Conservation (phyloP, 1,140 invertebrate genomes). For the Belonocnema kinseyi region DNA sequence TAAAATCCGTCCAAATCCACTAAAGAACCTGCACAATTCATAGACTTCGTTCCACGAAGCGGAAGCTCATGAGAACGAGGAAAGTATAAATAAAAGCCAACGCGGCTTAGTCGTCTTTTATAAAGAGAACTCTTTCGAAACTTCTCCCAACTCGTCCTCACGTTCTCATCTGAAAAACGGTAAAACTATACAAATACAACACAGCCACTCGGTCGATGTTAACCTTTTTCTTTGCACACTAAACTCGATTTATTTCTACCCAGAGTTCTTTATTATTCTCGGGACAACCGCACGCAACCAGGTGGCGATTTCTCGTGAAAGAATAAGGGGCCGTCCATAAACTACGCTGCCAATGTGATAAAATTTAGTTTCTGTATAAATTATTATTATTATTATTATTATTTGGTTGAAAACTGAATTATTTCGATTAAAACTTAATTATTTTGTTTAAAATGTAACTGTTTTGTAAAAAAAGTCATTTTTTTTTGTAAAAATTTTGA, state of each 20-base stretch:
- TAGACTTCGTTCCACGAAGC: slow-evolving; percentile 23
- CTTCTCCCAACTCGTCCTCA: not conserved
- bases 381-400: too few species aligned
- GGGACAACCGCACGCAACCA: not conserved
- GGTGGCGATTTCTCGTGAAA: slow-evolving; percentile 7
- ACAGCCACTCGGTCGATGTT: not conserved
- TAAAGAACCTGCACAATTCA: slow-evolving; percentile 57
- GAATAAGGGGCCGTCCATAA: too few species aligned
- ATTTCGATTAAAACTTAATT: too few species aligned
- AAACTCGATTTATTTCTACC: slow-evolving; percentile 22
- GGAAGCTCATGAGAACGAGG: slow-evolving; percentile 30
- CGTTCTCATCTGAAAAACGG: slow-evolving; percentile 11
- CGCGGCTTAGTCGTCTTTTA: not conserved
- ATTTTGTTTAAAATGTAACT: too few species aligned
- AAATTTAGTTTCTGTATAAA: too few species aligned
- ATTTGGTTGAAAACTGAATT: too few species aligned
- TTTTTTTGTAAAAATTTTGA: too few species aligned
- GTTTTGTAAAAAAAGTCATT: too few species aligned
- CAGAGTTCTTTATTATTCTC: slow-evolving; percentile 20
- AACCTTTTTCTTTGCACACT: slow-evolving; percentile 18
- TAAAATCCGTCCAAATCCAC: slow-evolving; percentile 61
- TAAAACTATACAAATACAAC: slow-evolving; percentile 4
- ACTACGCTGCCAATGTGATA: too few species aligned
- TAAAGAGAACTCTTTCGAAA: slow-evolving; percentile 17
- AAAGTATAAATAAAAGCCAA: slow-evolving; percentile 28